Evolutionary conservation across 2,113 vertebrate genomes (phyloP).

Genomic region (Sylvia atricapilla): DNA sequence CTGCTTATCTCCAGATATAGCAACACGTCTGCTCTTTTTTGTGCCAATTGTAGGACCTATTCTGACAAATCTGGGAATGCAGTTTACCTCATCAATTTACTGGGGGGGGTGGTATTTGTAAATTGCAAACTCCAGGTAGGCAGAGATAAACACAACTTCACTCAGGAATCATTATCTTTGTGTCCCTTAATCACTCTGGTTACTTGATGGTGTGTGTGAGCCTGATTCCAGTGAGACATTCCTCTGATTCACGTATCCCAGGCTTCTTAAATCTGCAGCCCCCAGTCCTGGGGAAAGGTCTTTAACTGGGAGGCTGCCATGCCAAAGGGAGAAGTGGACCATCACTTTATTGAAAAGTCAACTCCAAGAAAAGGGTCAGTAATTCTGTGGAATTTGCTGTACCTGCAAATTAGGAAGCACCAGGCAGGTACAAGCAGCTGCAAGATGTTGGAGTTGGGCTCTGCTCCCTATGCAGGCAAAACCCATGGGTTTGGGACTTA

Average conservation of each 20-base stretch:
- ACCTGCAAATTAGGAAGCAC: background rate
- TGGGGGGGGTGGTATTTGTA: background rate
- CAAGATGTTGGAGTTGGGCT: background rate
- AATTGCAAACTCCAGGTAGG: background rate
- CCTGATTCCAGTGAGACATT: background rate
- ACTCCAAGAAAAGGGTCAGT: background rate
- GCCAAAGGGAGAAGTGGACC: background rate
- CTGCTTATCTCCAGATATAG: background rate
- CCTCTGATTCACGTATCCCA: background rate
- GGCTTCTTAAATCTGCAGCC: background rate
- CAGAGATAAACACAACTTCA: background rate
- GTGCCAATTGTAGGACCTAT: background rate
- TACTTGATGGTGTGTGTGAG: background rate
- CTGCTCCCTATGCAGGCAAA: background rate
- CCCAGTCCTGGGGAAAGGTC: background rate
- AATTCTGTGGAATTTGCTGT: background rate
- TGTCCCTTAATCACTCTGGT: background rate
- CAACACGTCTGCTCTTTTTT: background rate
- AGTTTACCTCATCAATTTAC: background rate
- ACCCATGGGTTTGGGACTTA: rapidly evolving
- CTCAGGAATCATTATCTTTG: background rate
- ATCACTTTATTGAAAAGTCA: background rate
- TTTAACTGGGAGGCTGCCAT: background rate
- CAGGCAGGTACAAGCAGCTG: background rate
- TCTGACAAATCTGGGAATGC: background rate